Base-by-base conservation (phyloP, 2,113 vertebrate genomes). In the Sander vitreus region DNA sequence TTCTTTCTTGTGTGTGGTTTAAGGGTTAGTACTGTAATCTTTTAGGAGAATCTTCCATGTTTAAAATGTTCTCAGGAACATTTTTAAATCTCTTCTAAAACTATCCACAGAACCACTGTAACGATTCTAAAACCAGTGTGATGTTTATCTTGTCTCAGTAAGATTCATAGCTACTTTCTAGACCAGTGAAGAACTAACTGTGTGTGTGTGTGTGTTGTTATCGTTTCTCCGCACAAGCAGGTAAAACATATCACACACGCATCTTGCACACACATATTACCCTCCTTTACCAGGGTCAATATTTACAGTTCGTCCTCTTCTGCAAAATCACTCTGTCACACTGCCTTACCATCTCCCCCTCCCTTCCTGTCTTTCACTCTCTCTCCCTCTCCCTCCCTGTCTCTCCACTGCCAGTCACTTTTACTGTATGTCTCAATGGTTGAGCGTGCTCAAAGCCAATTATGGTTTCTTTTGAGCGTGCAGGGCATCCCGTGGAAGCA, bases 231-330 rank as follows among this genome's bases (percentile, higher is more conserved):
- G 76, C 81, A 85, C 71, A 68, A 86, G 75, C 63, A 71, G 71
- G 30, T 50, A 64, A 47, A 64, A 10, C 18, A 30, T 54, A 54
- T 76, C 59, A 64, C 57, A 71, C 33, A 70, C 57, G 23, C 45
- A 78, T 53, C 59, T 43, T 14, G 27, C 30, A 33, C 59, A 66
- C 60, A 71, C 11, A 54, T 58, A 48, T 50, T 67, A 48, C 78
- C 77, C 84, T 85, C 33, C 65, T 85, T 82, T 80, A 43, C 27
- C 60, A 79, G 88, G 90, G 89, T 91, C 92, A 93, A 92, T 92
- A 91, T 94, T 93, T 93, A 92, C 92, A 92, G 91, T 91, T 89
- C 88, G 88, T 87, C 83, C 71, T 90, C 78, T 85, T 88, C 70
- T 83, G 77, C 76, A 81, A 85, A 88, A 85, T 84, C 64, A 65